phyloP scores from a whole-genome alignment of 2,888 invertebrate genomes.

The Sinelater perroti region DNA sequence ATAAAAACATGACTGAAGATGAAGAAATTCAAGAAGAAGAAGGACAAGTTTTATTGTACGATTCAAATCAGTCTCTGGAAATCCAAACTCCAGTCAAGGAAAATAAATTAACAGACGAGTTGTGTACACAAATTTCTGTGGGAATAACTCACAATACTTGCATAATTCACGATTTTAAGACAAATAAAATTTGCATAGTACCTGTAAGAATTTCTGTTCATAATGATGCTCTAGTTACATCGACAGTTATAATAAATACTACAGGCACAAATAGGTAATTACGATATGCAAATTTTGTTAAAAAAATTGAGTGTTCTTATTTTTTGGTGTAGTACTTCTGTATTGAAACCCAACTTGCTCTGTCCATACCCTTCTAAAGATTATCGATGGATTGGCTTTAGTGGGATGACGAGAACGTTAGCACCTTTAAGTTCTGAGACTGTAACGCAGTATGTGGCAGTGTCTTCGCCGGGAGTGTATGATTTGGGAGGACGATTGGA shows the following conservation, averaged over 20 bases:
- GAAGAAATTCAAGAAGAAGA: slow-evolving; percentile 51
- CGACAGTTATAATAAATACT: slow-evolving; percentile 70
- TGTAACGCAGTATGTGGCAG: slow-evolving; percentile 63
- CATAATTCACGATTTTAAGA: slow-evolving; percentile 71
- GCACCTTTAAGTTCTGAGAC: slow-evolving; percentile 53
- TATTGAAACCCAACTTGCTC: slow-evolving; percentile 42
- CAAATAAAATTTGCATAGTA: slow-evolving; percentile 70
- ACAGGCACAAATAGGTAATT: slow-evolving; percentile 67
- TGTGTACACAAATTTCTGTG: slow-evolving; percentile 26
- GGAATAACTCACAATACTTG: slow-evolving; percentile 64
- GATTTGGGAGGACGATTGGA: slow-evolving; percentile 71
- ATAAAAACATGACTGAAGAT: slow-evolving; percentile 54
- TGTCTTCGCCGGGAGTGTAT: slow-evolving; percentile 73
- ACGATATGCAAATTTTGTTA: not conserved
- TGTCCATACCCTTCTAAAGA: slow-evolving; percentile 54
- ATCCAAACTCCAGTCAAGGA: slow-evolving; percentile 47
- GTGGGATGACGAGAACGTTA: slow-evolving; percentile 51
- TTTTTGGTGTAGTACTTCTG: no score
- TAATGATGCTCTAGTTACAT: slow-evolving; percentile 68
- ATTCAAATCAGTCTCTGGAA: slow-evolving; percentile 56
- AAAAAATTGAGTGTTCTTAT: no score
- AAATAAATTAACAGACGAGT: slow-evolving; percentile 45
- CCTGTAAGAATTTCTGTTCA: slow-evolving; percentile 74
- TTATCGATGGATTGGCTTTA: slow-evolving; percentile 57
- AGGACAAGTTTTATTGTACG: slow-evolving; percentile 59